Percentiles rank a stretch among this genome's conserved stretches.
Evolutionary conservation across 2,888 invertebrate species (phyloP).

Genomic region (Limnephilus rhombicus): DNA sequence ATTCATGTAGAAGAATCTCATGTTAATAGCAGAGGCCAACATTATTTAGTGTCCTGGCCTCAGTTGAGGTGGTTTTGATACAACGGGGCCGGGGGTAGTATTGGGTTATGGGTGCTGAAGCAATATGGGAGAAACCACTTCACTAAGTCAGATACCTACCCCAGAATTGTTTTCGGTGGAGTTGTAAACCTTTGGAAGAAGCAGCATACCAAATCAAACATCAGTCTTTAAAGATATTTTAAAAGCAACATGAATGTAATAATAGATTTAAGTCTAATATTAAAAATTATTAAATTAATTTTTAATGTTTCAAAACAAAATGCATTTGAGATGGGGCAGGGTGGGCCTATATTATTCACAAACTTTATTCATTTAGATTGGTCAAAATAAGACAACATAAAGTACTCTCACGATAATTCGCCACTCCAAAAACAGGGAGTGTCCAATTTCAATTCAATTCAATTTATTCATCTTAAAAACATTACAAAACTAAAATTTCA

Average conservation of each 20-base stretch:
- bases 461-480: no score
- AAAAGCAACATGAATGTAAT: constrained; percentile 18
- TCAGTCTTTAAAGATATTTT: constrained; percentile 29
- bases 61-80: background rate
- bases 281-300: background rate
- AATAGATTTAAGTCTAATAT: background rate
- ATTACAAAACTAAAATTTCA: no score
- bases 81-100: background rate
- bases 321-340: background rate
- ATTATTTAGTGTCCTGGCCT: no score
- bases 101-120: background rate
- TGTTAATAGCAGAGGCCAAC: no score
- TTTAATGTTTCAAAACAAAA: background rate
- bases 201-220: constrained; percentile 65
- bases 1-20: no score
- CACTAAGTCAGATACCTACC: constrained; percentile 75
- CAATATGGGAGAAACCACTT: constrained; percentile 2
- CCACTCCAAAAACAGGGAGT: no score
- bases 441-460: no score
- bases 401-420: no score
- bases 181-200: constrained; percentile 79
- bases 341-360: background rate
- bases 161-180: constrained; percentile 80
- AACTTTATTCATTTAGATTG: background rate
- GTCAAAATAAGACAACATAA: background rate